A percentile compares a stretch with the other conserved stretches of the same genome.
These are phyloP conservation scores for Gracilinanus agilis DNA, from an alignment of 2,113 vertebrate genomes.

Conservation along the genomic window DNA sequence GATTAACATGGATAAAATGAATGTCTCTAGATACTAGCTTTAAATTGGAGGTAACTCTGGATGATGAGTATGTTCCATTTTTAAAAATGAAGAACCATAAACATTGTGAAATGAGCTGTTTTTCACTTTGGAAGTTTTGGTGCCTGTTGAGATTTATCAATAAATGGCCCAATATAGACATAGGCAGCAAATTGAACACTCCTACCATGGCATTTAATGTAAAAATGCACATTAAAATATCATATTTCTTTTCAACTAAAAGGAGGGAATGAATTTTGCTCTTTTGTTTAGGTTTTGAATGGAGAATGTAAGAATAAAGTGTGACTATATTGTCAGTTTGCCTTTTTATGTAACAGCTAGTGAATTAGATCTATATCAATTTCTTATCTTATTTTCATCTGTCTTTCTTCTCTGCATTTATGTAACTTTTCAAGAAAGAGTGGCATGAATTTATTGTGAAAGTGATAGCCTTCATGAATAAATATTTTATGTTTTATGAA, in stretches of 20 bases:
- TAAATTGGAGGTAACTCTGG: constrained; percentile 13
- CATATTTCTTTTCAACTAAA: constrained; percentile 39
- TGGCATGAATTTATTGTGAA: constrained; percentile 33
- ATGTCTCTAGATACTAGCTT: background rate
- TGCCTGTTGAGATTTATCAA: constrained; percentile 9
- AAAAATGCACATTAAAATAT: constrained; percentile 12
- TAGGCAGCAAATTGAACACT: constrained; percentile 16
- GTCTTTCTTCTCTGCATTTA: background rate
- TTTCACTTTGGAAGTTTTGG: constrained; percentile 24
- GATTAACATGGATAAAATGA: background rate
- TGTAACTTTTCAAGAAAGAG: constrained; percentile 38
- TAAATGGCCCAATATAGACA: constrained; percentile 15
- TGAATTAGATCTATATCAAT: constrained; percentile 1
- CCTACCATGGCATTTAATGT: constrained; percentile 20
- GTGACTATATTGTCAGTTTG: background rate
- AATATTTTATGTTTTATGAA: constrained; percentile 14
- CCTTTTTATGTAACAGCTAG: constrained; percentile 7
- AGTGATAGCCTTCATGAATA: constrained; percentile 22
- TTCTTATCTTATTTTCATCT: constrained; percentile 27
- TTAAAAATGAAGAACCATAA: constrained; percentile 9
- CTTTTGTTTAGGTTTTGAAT: constrained; percentile 39
- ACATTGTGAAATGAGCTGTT: constrained; percentile 42
- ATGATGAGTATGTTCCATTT: background rate
- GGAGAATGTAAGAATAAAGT: constrained; percentile 25
- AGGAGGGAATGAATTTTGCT: constrained; percentile 46